Conservation (phyloP, 2,797 vertebrate species). For the Lepus townsendii region DNA sequence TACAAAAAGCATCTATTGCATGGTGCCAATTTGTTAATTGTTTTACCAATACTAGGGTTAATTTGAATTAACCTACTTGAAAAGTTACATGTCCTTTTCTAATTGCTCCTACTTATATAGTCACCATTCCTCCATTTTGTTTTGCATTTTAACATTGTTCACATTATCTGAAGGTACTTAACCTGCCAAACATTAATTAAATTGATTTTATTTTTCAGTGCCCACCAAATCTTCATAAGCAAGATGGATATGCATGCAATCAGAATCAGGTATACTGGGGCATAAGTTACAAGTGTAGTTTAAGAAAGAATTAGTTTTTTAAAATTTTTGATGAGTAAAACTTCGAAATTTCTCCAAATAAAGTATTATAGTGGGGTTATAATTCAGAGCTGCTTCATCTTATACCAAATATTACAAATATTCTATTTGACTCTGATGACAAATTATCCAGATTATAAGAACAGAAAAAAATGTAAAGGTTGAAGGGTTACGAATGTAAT, state of each 20-base stretch:
- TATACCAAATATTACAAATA: not conserved
- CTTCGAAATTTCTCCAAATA: slow-evolving; percentile 41
- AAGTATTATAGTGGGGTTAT: slow-evolving; percentile 4
- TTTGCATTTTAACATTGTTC: not conserved
- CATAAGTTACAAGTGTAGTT: slow-evolving; percentile 52
- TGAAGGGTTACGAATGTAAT: not conserved
- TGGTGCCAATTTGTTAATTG: not conserved
- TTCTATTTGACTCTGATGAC: slow-evolving; percentile 32
- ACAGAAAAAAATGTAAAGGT: not conserved
- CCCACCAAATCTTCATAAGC: slow-evolving; percentile 98
- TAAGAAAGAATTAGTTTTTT: not conserved
- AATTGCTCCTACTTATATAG: slow-evolving; percentile 1
- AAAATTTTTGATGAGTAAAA: slow-evolving; percentile 19
- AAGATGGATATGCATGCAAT: slow-evolving; percentile 97
- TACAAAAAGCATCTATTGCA: not conserved
- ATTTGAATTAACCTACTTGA: slow-evolving; percentile 41
- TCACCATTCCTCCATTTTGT: not conserved
- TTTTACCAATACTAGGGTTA: slow-evolving; percentile 54
- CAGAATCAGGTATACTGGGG: slow-evolving; percentile 93
- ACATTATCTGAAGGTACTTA: not conserved
- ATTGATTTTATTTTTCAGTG: slow-evolving; percentile 91
- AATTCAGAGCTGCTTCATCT: not conserved
- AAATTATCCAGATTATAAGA: slow-evolving; percentile 7
- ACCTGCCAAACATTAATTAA: slow-evolving; percentile 54
- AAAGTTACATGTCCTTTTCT: slow-evolving; percentile 21